Conservation (phyloP, 1,140 invertebrate species). For the Philopotamus ludificatus region DNA sequence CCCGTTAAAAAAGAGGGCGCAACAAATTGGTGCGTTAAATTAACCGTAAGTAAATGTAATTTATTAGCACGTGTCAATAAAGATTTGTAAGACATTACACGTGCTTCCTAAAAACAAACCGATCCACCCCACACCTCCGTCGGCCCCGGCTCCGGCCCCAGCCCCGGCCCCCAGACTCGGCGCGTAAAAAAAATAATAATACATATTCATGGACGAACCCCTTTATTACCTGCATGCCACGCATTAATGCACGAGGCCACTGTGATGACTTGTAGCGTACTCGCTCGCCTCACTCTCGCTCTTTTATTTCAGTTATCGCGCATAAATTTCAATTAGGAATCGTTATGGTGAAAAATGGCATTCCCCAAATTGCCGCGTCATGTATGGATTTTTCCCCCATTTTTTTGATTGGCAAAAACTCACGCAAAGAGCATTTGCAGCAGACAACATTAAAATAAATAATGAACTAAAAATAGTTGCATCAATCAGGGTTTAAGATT, state of each 20-base stretch:
- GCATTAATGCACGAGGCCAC: neutral
- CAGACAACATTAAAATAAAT: too few relatives aligned
- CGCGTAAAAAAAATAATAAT: too few relatives aligned
- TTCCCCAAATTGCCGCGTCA: too few relatives aligned
- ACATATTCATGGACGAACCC: neutral
- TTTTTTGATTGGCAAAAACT: too few relatives aligned
- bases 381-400: too few relatives aligned
- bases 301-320: neutral
- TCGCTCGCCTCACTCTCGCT: neutral
- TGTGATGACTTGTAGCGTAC: neutral
- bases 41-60: constrained; percentile 36
- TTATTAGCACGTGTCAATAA: constrained; percentile 40
- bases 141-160: too few relatives aligned
- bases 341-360: too few relatives aligned
- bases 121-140: neutral
- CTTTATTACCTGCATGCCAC: neutral
- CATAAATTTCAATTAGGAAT: constrained; percentile 17
- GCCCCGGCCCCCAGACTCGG: too few relatives aligned
- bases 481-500: too few relatives aligned
- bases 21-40: constrained; percentile 18
- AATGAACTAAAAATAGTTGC: too few relatives aligned
- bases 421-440: too few relatives aligned
- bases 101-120: constrained; percentile 39
- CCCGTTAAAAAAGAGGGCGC: neutral
- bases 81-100: constrained; percentile 39